Conservation (phyloP, 2,797 vertebrate species). For the Anguilla marmorata region DNA sequence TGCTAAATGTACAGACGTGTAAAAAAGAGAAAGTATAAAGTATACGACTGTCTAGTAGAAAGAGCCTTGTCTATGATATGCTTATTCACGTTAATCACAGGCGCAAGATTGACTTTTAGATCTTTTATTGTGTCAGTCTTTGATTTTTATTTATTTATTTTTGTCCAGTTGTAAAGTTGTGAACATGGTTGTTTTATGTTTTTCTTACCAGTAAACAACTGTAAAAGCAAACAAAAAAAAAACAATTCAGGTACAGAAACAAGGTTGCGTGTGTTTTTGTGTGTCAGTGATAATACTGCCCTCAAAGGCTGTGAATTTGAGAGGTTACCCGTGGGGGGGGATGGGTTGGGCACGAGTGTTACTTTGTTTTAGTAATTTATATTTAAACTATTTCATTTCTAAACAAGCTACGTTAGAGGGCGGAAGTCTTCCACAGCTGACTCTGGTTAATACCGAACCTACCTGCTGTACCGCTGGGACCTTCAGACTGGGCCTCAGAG, state of each 20-base stretch:
- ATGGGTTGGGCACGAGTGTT: not conserved
- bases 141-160: not conserved
- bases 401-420: no score
- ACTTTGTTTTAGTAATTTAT: no score
- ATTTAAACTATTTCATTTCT: no score
- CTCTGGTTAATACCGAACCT: no score
- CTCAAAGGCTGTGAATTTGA: not conserved
- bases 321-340: not conserved
- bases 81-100: not conserved
- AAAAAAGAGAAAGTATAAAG: not conserved
- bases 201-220: not conserved
- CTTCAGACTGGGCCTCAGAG: no score
- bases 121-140: not conserved
- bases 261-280: not conserved
- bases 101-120: not conserved
- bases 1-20: not conserved
- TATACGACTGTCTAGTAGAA: not conserved
- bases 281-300: no score
- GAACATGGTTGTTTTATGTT: not conserved
- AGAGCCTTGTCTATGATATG: not conserved
- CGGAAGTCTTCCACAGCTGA: no score
- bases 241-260: not conserved
- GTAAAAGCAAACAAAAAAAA: not conserved
- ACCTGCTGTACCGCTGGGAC: no score
- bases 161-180: not conserved